These are phyloP conservation scores for Nematostella vectensis DNA, from an alignment of 92 coral and sea anemone species.

Conservation along the genomic window DNA sequence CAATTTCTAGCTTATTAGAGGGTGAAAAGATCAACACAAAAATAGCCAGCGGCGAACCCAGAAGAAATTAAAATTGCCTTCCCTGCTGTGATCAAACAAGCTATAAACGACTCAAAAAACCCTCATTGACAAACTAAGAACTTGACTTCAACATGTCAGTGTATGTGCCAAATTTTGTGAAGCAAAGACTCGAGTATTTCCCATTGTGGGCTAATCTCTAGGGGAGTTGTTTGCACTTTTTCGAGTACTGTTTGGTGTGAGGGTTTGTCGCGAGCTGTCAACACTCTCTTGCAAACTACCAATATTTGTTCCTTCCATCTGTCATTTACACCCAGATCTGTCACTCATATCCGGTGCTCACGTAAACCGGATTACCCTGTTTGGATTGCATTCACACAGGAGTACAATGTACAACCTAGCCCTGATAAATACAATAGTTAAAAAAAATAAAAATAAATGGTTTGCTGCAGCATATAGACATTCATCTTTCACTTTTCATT, in stretches of 20 bases:
- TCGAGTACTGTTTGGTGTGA: too few relatives aligned
- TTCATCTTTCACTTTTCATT: too few relatives aligned
- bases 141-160: too few relatives aligned
- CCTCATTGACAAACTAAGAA: too few relatives aligned
- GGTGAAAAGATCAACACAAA: constrained; percentile 20
- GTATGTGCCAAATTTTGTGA: too few relatives aligned
- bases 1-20: constrained; percentile 28
- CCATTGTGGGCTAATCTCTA: too few relatives aligned
- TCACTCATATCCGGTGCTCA: neutral
- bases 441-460: too few relatives aligned
- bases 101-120: too few relatives aligned
- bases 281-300: constrained; percentile 12
- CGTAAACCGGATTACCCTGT: neutral
- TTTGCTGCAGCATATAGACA: too few relatives aligned
- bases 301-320: constrained; percentile 21
- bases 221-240: neutral
- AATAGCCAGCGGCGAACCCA: constrained; percentile 12
- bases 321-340: neutral
- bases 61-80: neutral
- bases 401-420: too few relatives aligned
- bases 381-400: neutral
- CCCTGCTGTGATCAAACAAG: constrained; percentile 1
- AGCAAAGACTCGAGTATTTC: too few relatives aligned
- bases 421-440: too few relatives aligned
- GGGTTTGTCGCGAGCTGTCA: constrained; percentile 15